Evolutionary conservation across 2,113 vertebrate species (phyloP).

Genomic region (Dipodomys merriami): DNA sequence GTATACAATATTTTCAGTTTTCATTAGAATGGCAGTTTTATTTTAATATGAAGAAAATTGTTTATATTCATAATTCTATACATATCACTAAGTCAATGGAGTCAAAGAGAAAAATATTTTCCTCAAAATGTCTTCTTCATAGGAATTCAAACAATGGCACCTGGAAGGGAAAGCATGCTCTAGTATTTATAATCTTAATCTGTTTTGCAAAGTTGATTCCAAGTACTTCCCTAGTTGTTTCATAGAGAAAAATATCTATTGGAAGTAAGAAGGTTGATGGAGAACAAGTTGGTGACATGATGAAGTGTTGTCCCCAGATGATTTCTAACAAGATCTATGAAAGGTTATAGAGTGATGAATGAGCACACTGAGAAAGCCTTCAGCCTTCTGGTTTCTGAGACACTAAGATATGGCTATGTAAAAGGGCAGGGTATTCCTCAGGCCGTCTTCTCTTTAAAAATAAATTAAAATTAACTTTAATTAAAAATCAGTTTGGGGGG

Average conservation of each 20-base stretch:
- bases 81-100: not conserved
- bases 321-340: not conserved
- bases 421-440: not conserved
- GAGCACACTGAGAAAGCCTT: not conserved
- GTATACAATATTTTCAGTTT: conserved; percentile 5
- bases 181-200: conserved; percentile 24
- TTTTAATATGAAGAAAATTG: conserved; percentile 51
- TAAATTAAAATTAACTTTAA: too few relatives aligned
- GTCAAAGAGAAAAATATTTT: conserved; percentile 42
- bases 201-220: conserved; percentile 23
- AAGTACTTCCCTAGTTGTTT: not conserved
- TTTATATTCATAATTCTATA: conserved; percentile 16
- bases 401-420: not conserved
- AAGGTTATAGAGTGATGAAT: not conserved
- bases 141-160: conserved; percentile 30
- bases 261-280: not conserved
- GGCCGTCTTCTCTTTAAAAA: not conserved
- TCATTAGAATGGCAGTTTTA: conserved; percentile 12
- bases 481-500: too few relatives aligned
- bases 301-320: not conserved
- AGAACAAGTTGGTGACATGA: not conserved
- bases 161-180: not conserved
- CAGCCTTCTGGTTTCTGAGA: not conserved
- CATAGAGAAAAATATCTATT: not conserved
- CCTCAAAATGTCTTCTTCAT: conserved; percentile 21